These are phyloP conservation scores for Ceyx cyanopectus DNA, from an alignment of 2,113 vertebrate species.

Conservation along the genomic window DNA sequence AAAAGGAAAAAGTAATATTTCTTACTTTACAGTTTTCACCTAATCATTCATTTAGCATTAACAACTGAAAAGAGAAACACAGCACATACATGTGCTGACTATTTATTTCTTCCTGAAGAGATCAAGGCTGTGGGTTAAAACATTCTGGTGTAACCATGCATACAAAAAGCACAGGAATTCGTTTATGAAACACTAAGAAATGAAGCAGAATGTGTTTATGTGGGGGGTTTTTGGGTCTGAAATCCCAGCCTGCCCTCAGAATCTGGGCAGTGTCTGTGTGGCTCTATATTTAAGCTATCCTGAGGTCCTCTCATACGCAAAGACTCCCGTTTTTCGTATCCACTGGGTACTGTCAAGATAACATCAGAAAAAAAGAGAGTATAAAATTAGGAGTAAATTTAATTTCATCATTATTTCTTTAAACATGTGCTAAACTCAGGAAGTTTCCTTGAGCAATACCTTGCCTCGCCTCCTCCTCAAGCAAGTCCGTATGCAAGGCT, in stretches of 20 bases:
- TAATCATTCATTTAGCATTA: slow-evolving; percentile 50
- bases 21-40: slow-evolving; percentile 65
- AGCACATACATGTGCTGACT: slow-evolving; percentile 34
- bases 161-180: slow-evolving; percentile 52
- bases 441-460: slow-evolving; percentile 86
- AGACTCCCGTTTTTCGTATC: slow-evolving; percentile 86
- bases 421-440: slow-evolving; percentile 72
- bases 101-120: slow-evolving; percentile 74
- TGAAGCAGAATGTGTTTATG: slow-evolving; percentile 67
- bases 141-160: slow-evolving; percentile 48
- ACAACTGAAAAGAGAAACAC: slow-evolving; percentile 53
- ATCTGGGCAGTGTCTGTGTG: slow-evolving; percentile 81
- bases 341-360: slow-evolving; percentile 89
- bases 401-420: slow-evolving; percentile 49
- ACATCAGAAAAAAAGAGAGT: slow-evolving; percentile 89
- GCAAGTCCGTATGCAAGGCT: slow-evolving; percentile 98
- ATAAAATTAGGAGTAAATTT: slow-evolving; percentile 82
- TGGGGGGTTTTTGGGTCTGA: slow-evolving; percentile 56
- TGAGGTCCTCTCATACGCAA: slow-evolving; percentile 86
- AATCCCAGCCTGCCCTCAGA: slow-evolving; percentile 83
- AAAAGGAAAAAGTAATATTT: slow-evolving; percentile 15
- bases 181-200: slow-evolving; percentile 74
- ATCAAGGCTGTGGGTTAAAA: slow-evolving; percentile 65
- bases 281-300: slow-evolving; percentile 86
- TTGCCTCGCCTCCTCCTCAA: slow-evolving; percentile 99